Evolutionary conservation across 2,888 invertebrate genomes (phyloP).

Genomic region (Leptarthrus brevirostris): DNA sequence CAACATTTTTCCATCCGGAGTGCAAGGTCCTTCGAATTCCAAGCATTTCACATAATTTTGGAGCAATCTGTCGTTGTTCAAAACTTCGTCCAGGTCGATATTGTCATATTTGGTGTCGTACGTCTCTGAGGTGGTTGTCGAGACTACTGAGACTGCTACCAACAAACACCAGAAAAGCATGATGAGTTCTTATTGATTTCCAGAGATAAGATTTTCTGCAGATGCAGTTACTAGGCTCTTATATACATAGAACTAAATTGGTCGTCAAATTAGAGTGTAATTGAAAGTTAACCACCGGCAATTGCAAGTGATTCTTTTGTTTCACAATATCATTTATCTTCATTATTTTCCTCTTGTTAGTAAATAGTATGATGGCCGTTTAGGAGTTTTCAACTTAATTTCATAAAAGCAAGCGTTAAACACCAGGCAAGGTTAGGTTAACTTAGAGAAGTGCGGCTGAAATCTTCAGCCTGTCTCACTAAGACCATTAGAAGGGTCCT

Average conservation of each 20-base stretch:
- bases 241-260: not conserved
- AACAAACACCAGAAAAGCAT: constrained; percentile 47
- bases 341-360: too few species aligned
- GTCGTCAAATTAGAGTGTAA: not conserved
- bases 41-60: constrained; percentile 76
- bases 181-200: not conserved
- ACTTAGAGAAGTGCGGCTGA: too few species aligned
- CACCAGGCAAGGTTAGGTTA: too few species aligned
- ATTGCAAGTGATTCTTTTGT: constrained; percentile 3
- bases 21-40: constrained; percentile 74
- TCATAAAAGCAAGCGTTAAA: too few species aligned
- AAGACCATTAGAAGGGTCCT: too few species aligned
- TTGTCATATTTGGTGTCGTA: constrained; percentile 79
- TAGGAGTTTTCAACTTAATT: too few species aligned
- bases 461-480: too few species aligned
- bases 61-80: constrained; percentile 74
- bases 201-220: not conserved
- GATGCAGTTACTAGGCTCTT: not conserved
- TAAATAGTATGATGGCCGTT: too few species aligned
- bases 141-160: constrained; percentile 55
- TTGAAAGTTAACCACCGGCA: not conserved
- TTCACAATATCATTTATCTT: not conserved
- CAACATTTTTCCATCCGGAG: constrained; percentile 76
- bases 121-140: constrained; percentile 53
- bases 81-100: constrained; percentile 75